Base-by-base conservation (phyloP, 2,888 invertebrate genomes). In the Melanchra persicariae region DNA sequence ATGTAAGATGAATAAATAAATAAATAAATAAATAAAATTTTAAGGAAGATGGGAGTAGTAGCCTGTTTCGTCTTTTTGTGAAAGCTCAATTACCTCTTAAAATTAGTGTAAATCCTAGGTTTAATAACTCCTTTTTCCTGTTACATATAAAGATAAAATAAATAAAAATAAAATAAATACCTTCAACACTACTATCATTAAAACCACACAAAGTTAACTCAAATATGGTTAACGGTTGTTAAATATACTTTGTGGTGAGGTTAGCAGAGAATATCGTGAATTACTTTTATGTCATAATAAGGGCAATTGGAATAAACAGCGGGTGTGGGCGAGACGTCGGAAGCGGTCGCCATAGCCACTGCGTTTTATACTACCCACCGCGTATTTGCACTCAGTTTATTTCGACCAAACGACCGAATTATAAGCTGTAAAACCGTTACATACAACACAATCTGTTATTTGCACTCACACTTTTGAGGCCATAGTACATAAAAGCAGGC, bases 211-310 rank as follows among this genome's bases (percentile, higher is more conserved):
- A 82, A 80, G 79, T 81, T 81, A 87, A 82, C 85, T 85, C 83
- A 87, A 87, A 90, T 80, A 89, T 75, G 76, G 85, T 88, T 90
- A 87, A 88, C 86, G 86, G 86, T 87, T 87, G 69, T 75, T 80
- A 79, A 87, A 78, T 88, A 85, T 87, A 88, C 88, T 88, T 89
- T 90, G 89, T 88, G 88, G 89, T 81, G 81, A 85, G 85, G 86
- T 87, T 87, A 85, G 85, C 86, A 84, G 86, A 85, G 89, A 81
- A 84, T 84, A 86, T 87, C 84, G 88, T 88, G 88, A 90, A 91
- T 92, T 88, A 92, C 87, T 89, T 92, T 92, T 92, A 93, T 92
- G 89, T 91, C 90, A 91, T 93, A 92, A 92, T 92, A 91, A 89
- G 87, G 87, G 85, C 87, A 90, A 91, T 91, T 86, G 89, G 79